phyloP scores from a whole-genome alignment of 1,140 invertebrate species.

The Drosophila nikananu region DNA sequence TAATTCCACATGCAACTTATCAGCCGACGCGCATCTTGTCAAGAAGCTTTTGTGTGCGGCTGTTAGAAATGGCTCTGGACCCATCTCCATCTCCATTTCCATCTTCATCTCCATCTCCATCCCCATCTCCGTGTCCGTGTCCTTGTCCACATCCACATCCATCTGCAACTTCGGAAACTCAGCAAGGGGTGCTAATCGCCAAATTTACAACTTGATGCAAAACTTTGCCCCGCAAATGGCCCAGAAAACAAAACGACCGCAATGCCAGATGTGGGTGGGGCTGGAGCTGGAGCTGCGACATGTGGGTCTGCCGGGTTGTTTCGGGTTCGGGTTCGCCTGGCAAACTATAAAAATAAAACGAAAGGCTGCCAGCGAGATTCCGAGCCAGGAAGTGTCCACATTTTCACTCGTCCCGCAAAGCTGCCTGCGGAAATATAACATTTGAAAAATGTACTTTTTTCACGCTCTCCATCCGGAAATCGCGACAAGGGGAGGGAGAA shows the following conservation, averaged over 20 bases:
- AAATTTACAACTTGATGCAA: constrained; percentile 84
- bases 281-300: neutral
- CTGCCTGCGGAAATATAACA: constrained; percentile 69
- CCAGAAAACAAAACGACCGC: constrained; percentile 84
- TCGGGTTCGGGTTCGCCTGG: constrained; percentile 29
- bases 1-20: constrained; percentile 77
- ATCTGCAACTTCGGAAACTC: constrained; percentile 54
- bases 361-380: constrained; percentile 27
- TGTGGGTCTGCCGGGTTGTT: constrained; percentile 24
- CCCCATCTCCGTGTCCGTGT: constrained; percentile 10
- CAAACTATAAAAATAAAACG: constrained; percentile 74
- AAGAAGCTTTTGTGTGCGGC: constrained; percentile 56
- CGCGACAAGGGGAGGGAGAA: constrained; percentile 2
- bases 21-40: constrained; percentile 78
- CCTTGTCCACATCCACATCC: constrained; percentile 23
- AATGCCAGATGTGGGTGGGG: constrained; percentile 37
- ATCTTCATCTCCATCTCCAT: constrained; percentile 4
- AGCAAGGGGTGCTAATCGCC: constrained; percentile 84
- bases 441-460: constrained; percentile 85
- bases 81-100: constrained; percentile 22
- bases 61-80: constrained; percentile 61
- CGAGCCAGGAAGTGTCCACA: constrained; percentile 43
- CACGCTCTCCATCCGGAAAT: constrained; percentile 40
- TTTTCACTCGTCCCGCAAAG: constrained; percentile 68
- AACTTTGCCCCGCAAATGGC: constrained; percentile 74